Percentiles rank a stretch among this genome's conserved stretches.
These are phyloP conservation scores for human DNA, from an alignment of 2,113 vertebrate species.

Conservation along the genomic window GRCh38 chr13:88070501-88071000, in stretches of 20 bases:
- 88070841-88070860: neutral
- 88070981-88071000: neutral
- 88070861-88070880: neutral
- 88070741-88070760: neutral
- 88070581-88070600: neutral
- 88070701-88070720: neutral
- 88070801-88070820: neutral
- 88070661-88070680: neutral
- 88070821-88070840: neutral
- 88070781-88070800: neutral
- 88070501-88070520: neutral
- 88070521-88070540: neutral
- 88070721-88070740: neutral
- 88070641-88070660: neutral
- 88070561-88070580: neutral
- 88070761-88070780: constrained; percentile 1
- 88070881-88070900: neutral
- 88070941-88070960: neutral
- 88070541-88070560: neutral
- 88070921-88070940: neutral
- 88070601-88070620: neutral
- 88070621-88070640: neutral
- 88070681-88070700: neutral
- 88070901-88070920: neutral
- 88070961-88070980: neutral